These are phyloP conservation scores for Lethrus apterus DNA, from an alignment of 1,140 invertebrate species.

Conservation along the genomic window DNA sequence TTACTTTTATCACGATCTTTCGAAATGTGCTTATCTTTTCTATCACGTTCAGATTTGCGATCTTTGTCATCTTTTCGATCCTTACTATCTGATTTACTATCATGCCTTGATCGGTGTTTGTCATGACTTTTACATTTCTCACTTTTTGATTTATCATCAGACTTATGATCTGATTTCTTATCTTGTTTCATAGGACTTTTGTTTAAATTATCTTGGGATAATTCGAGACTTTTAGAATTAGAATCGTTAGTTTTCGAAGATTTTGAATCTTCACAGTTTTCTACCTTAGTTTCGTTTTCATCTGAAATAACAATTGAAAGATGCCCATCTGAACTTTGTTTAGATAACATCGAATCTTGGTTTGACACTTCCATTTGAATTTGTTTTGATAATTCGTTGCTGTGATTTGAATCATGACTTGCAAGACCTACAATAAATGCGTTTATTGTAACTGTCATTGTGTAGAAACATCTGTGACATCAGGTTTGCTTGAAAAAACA, in stretches of 20 bases:
- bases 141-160: constrained; percentile 11
- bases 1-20: constrained; percentile 37
- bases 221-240: constrained; percentile 9
- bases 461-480: too few species aligned
- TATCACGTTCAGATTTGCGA: constrained; percentile 31
- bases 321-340: constrained; percentile 52
- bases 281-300: constrained; percentile 37
- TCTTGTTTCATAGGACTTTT: constrained; percentile 1
- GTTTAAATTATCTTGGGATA: not conserved
- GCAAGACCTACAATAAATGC: constrained; percentile 41
- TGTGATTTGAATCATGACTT: constrained; percentile 30
- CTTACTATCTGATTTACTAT: constrained; percentile 34
- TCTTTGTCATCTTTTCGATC: constrained; percentile 41
- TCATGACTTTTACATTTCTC: constrained; percentile 25
- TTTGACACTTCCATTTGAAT: constrained; percentile 40
- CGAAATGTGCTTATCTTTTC: constrained; percentile 37
- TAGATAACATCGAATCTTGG: constrained; percentile 51
- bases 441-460: too few species aligned
- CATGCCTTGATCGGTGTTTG: constrained; percentile 34
- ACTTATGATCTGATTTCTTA: constrained; percentile 12
- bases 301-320: constrained; percentile 48
- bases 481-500: too few species aligned
- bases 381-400: constrained; percentile 20
- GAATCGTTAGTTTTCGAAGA: constrained; percentile 11
- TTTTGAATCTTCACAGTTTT: constrained; percentile 31